Evolutionary conservation across 1,140 invertebrate genomes (phyloP), one percentile per base, ranked within the genome.

Genomic region (Arctopsyche grandis): DNA sequence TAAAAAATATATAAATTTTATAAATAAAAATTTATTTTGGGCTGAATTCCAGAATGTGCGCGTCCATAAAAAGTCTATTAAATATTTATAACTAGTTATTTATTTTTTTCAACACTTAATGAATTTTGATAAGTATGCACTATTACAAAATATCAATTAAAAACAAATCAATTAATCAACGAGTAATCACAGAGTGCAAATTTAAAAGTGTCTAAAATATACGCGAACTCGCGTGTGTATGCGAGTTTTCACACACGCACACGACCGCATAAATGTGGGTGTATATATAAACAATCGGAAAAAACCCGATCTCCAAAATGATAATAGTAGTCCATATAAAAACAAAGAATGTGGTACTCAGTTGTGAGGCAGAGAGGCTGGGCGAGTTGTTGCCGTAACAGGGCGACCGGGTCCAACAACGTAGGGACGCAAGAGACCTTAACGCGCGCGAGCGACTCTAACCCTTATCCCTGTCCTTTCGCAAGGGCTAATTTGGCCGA

Each of bases 291-390:
- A 82, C 81, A 82, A 80, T 80, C 73, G 76, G 38, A 71, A 77
- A 80, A 82, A 82, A 81, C 24, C 71, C 76, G 77, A 79, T 82
- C 77, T 77, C 78, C 73, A 80, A 82, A 82, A 82, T 82, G 81
- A 82, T 82, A 82, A 82, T 82, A 82, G 81, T 80, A 82, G 79
- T 79, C 81, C 70, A 82, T 77, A 81, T 81, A 81, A 81, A 79
- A 81, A 77, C 80, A 74, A 79, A 77, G 80, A 81, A 81, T 81
- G 80, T 74, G 75, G 75, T 76, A 76, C 81, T 73, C 66, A 74
- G 69, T 74, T 56, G 73, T 44, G 80, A 63, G 78, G 66, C 80
- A 77, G 77, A 81, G 80, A 66, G 66, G 52, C 63, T 46, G 69
- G 74, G 73, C 66, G 58, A 79, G 22, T 48, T 46, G 70, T 73